Base-by-base conservation (phyloP, 2,113 vertebrate species). In the Seriola rivoliana region DNA sequence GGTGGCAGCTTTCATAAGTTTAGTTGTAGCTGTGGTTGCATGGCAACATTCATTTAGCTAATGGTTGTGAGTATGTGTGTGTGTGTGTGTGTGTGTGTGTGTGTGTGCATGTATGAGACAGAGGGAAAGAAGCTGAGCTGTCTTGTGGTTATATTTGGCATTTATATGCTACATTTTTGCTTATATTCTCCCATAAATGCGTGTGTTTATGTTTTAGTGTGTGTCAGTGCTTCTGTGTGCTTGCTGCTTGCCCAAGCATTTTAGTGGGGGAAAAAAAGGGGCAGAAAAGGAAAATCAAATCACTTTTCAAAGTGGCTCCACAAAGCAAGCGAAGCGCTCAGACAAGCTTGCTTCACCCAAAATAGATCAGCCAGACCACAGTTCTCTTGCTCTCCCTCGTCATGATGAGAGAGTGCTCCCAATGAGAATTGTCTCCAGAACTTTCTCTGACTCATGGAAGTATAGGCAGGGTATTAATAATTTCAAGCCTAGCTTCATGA, bases 291-390 rank as follows among this genome's bases (percentile, higher is more conserved):
- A 70, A 93, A 91, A 88, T 88, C 59, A 89, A 93, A 91, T 90
- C 80, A 75, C 73, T 86, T 92, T 63, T 81, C 64, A 71, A 75
- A 82, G 67, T 42, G 72, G 29, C 65, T 89, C 74, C 85, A 74
- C 82, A 75, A 77, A 81, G 82, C 75, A 79, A 92, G 73, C 23
- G 48, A 81, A 74, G 86, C 64, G 48, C 80, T 84, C 78, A 84
- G 84, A 89, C 82, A 77, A 81, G 70, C 91, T 75, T 50, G 72
- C 64, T 75, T 85, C 78, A 82, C 87, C 89, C 72, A 87, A 90
- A 94, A 92, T 93, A 93, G 84, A 93, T 85, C 21, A 34, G 71
- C 74, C 90, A 76, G 75, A 76, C 85, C 82, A n/a, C 78, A 9
- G 16, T n/a, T 84, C 40, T 2, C n/a, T 63, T 46, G 46, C 54